phyloP scores from a whole-genome alignment of 2,113 vertebrate genomes.

The Ptychochromis oligacanthus region DNA sequence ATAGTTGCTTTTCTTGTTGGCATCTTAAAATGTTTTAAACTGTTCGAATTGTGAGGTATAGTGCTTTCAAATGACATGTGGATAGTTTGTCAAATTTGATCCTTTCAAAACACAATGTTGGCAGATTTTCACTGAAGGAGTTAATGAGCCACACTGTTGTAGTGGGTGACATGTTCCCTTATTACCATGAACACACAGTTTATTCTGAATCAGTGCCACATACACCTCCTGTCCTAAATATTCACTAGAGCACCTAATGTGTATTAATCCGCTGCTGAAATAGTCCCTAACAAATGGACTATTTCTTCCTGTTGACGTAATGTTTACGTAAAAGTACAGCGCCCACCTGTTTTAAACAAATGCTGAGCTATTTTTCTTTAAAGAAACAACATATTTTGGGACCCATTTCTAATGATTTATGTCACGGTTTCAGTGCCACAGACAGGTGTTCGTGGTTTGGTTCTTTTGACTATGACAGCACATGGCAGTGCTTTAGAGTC shows the following conservation, averaged over 20 bases:
- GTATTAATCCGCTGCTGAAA: background rate
- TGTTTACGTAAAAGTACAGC: background rate
- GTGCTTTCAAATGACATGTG: background rate
- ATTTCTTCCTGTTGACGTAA: background rate
- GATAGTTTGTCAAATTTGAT: background rate
- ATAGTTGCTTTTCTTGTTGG: background rate
- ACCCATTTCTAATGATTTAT: background rate
- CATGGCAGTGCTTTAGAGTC: background rate
- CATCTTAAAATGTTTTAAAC: background rate
- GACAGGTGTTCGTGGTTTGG: background rate
- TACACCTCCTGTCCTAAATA: background rate
- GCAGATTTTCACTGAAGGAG: background rate
- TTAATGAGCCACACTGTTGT: background rate
- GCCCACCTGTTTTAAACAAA: background rate
- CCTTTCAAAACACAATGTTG: background rate
- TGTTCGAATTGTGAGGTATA: background rate
- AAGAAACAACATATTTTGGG: background rate
- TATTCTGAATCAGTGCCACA: background rate
- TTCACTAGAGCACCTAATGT: background rate
- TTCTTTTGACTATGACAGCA: constrained; percentile 1
- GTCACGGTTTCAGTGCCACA: background rate
- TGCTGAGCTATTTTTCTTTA: background rate
- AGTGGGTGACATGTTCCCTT: constrained; percentile 16
- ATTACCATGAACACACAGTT: background rate
- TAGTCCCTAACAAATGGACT: background rate